Evolutionary conservation across 2,797 vertebrate species (phyloP).

Genomic region (Phrynocephalus guinanensis): DNA sequence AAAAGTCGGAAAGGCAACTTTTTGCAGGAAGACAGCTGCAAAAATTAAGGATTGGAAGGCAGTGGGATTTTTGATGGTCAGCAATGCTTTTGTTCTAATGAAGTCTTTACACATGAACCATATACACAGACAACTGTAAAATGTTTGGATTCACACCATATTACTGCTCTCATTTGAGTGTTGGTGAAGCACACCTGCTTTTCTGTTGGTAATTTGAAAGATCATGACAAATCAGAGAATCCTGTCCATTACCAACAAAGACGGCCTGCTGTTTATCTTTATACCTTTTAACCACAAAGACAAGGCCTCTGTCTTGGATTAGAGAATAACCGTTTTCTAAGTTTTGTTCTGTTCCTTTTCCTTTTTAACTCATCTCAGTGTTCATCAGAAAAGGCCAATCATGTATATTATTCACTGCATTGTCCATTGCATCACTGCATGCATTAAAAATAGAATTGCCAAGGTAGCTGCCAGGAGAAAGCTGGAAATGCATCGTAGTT

Average conservation of each 20-base stretch:
- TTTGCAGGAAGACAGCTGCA: not conserved
- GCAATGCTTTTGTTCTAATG: not conserved
- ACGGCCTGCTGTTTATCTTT: not conserved
- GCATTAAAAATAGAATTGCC: slow-evolving; percentile 18
- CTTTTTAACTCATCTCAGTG: slow-evolving; percentile 2
- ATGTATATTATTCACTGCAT: slow-evolving; percentile 21
- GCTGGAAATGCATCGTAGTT: slow-evolving; percentile 12
- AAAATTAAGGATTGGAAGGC: not conserved
- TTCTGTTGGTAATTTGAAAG: slow-evolving; percentile 10
- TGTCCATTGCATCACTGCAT: not conserved
- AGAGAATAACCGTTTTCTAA: slow-evolving; percentile 14
- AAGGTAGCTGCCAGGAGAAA: slow-evolving; percentile 34
- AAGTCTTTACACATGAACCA: not conserved
- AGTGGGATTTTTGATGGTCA: not conserved
- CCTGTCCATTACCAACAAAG: not conserved
- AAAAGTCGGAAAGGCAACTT: not conserved
- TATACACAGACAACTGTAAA: not conserved
- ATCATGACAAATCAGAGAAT: slow-evolving; percentile 18
- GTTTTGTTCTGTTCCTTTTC: not conserved
- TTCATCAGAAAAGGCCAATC: slow-evolving; percentile 30
- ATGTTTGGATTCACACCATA: not conserved
- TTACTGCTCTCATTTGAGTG: not conserved
- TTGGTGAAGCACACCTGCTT: slow-evolving; percentile 24
- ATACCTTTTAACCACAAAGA: not conserved
- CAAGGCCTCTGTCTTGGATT: slow-evolving; percentile 11